Evolutionary conservation across 2,888 invertebrate genomes (phyloP), one percentile per base, ranked within the genome.

Genomic region (Trichogramma dendrolimi): DNA sequence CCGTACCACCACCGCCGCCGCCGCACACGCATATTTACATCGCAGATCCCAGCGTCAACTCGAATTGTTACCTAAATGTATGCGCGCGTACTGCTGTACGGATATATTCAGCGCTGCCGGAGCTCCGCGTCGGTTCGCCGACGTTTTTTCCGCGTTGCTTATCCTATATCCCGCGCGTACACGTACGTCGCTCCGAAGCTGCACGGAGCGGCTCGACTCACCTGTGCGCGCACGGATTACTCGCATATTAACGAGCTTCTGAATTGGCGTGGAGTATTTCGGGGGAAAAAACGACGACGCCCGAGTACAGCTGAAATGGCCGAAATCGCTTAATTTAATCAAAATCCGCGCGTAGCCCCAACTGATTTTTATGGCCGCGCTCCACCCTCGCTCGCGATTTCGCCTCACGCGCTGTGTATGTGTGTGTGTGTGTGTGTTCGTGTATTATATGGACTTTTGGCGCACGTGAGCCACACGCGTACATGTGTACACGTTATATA

Each of bases 301-400:
- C 27, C 27, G 27, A 1, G 27, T 27, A 27, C 27, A 27, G 27
- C 27, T 27, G 27, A 27, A 27, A 27, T 27, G 27, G 53, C 56
- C 48, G 55, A 56, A 55, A 52, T 50, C 61, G 58, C 61, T 58
- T 61, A 59, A 64, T 61, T 61, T 54, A 63, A 63, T 63, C 57
- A 61, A 61, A 63, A 63, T 58, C 61, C 61, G 14, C 39, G 58
- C 58, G 46, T 53, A 11, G 5, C 46, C 40, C 8, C 11, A 5
- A 27, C 14, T 50, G 50, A 5, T 5, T 44, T 7, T 44, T 51
- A 10, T 48, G 50, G 11, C 27, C 44, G 27, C 52, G 6, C 48
- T 4, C 44, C 7, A 10, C 27, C 6, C 57, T 47, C 60, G 6
- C 43, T 40, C 50, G 8, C 55, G 44, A 51, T 55, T 61, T 61